Evolutionary conservation across 1,140 invertebrate genomes (phyloP), one percentile per base, ranked within the genome.

Genomic region (Papilio aristodemus): DNA sequence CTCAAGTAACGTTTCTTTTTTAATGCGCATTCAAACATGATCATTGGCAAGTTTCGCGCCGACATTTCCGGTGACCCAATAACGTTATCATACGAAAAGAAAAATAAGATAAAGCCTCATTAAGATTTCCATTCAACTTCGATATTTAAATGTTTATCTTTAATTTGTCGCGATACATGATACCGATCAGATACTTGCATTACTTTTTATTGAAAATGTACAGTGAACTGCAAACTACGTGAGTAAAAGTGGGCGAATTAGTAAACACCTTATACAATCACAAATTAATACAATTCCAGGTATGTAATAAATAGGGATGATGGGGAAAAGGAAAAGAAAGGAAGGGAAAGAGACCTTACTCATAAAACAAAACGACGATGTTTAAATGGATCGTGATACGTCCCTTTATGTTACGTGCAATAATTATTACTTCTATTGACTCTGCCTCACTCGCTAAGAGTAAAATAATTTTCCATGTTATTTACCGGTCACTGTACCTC

Each of bases 191-290:
- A 25, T 54, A 54, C 10, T 54, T 22, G 19, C 19, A 54, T 54
- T 22, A 38, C 2, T 63, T 37, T 63, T 41, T 63, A 63, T 63
- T 38, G 19, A 38, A 63, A 63, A 2, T 32, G 46, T 54, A 54
- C 46, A 54, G 46, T 54, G 19, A 54, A 19, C 19, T 17, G 10
- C 19, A 54, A 54, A 54, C 11, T 5, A 54, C 46, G 0, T 4
- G 46, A 50, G n/a, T 25, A 19, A 54, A 54, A 46, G 37, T 11
- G 11, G 10, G 46, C 5, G 14, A 50, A 54, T 9, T 1, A n/a
- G n/a, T n/a, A n/a, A n/a, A n/a, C n/a, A n/a, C n/a, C n/a, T n/a
- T n/a, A n/a, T n/a, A n/a, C n/a, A n/a, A n/a, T n/a, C n/a, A n/a
- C n/a, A n/a, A n/a, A n/a, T n/a, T n/a, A n/a, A n/a, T n/a, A n/a